These are phyloP conservation scores for Dasysyrphus tricinctus DNA, from an alignment of 2,888 invertebrate genomes.

Conservation along the genomic window DNA sequence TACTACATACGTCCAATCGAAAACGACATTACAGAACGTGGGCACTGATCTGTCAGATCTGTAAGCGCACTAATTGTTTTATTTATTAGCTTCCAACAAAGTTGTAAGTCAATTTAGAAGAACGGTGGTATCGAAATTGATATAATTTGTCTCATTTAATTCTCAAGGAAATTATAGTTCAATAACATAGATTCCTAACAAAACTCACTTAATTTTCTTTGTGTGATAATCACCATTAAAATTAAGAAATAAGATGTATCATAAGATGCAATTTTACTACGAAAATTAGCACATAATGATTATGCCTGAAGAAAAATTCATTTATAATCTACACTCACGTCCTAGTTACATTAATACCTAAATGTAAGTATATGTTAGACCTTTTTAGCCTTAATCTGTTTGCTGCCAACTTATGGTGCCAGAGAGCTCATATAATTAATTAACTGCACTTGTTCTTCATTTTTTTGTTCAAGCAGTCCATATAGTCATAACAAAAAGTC, in stretches of 20 bases:
- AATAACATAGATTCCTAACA: not conserved
- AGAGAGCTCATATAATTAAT: constrained; percentile 22
- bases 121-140: too few relatives aligned
- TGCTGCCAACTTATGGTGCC: not conserved
- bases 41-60: too few relatives aligned
- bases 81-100: too few relatives aligned
- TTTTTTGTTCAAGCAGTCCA: constrained; percentile 10
- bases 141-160: too few relatives aligned
- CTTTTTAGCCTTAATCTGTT: constrained; percentile 9
- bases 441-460: constrained; percentile 24
- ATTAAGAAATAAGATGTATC: not conserved
- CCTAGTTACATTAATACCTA: constrained; percentile 26
- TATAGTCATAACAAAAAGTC: not conserved
- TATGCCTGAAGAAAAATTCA: not conserved
- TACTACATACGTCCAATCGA: too few relatives aligned
- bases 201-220: not conserved
- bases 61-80: too few relatives aligned
- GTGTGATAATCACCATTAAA: not conserved
- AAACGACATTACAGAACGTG: too few relatives aligned
- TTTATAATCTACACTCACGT: not conserved
- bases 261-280: not conserved
- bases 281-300: constrained; percentile 17
- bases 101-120: too few relatives aligned
- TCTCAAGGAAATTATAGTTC: too few relatives aligned
- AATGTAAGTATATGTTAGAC: not conserved